Evolutionary conservation across 1,140 invertebrate genomes (phyloP), one percentile per base, ranked within the genome.

Genomic region (Drosophila tsacasi): DNA sequence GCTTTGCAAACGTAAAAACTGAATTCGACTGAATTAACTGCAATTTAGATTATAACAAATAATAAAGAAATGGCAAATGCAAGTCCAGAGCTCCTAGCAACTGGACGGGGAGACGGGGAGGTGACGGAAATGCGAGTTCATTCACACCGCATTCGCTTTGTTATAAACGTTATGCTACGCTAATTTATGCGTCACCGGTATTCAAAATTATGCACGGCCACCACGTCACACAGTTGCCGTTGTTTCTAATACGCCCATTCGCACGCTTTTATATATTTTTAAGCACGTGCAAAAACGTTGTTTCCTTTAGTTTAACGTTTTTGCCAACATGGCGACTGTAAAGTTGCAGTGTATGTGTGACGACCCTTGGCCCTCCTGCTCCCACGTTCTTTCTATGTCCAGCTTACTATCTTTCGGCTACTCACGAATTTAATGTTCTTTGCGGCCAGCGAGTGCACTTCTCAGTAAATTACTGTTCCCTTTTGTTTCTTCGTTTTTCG

Each of bases 321-420:
- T 65, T 90, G 84, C 84, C 84, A 87, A 87, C 81, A 87, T 87
- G 84, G 84, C 84, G 76, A 61, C 76, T 58, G 66, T 47, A 27
- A 21, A 15, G 6, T 50, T 42, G 50, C 58, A 39, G 23, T 65
- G 63, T 63, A 35, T 66, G 27, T 40, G 63, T 66, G 50, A 13
- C n/a, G 63, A 30, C 39, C 58, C 63, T 63, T 27, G n/a, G 9
- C 23, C 32, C 39, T 62, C 27, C 58, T 10, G 37, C 39, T 8
- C 13, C 19, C 35, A 39, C 54, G 50, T 68, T 50, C 21, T 37
- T 27, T 12, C 23, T 32, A 12, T 3, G 17, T 23, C 9, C 61
- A n/a, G 42, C 35, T 32, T 12, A 8, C 40, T 35, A 17, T 35
- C 15, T 17, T 37, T 68, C 35, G 15, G 23, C 47, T 68, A 46